Evolutionary conservation across 2,888 invertebrate species (phyloP), one percentile per base, ranked within the genome.

Genomic region (Timema podura): DNA sequence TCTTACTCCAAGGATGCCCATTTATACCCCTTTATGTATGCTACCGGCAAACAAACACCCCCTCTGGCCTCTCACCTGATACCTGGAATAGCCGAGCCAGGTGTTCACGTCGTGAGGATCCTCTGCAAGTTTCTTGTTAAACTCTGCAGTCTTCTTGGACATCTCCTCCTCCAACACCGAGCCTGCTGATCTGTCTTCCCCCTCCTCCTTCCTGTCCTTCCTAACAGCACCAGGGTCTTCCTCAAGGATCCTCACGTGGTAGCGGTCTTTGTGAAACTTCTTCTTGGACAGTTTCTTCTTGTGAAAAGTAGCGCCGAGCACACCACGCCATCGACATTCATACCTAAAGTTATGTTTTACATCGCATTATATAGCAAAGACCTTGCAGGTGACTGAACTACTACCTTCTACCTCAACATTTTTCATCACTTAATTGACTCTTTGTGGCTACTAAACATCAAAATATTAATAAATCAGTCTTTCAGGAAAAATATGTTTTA

Each of bases 81-180:
- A 85, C 48, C 83, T 77, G 8, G 88, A 81, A 76, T 87, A 87
- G 73, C 87, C 81, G 16, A 89, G 76, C 90, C 90, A 90, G 61
- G 83, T 77, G 48, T 83, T 78, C 48, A 88, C 78, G 76, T 88
- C 81, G 49, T 82, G 78, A 0, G 87, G 85, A 73, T 84, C 80
- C 72, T 85, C 81, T 0, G 81, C 74, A 13, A 87, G 78, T 71
- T 79, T 79, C 73, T 82, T 80, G 77, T 89, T 88, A 69, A 84
- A 86, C 70, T 83, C 80, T 64, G 83, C 85, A 7, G 86, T 85
- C 74, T 80, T 82, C 64, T 79, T 79, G 2, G 82, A 81, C 72
- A 85, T 81, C 64, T 85, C 83, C 71, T 84, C 82, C 76, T 86
- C 84, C 46, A 67, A 15, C 8, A 16, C 45, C 9, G 15, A 45